Conservation (phyloP, 2,797 vertebrate genomes). For the Notolepis coatsorum region DNA sequence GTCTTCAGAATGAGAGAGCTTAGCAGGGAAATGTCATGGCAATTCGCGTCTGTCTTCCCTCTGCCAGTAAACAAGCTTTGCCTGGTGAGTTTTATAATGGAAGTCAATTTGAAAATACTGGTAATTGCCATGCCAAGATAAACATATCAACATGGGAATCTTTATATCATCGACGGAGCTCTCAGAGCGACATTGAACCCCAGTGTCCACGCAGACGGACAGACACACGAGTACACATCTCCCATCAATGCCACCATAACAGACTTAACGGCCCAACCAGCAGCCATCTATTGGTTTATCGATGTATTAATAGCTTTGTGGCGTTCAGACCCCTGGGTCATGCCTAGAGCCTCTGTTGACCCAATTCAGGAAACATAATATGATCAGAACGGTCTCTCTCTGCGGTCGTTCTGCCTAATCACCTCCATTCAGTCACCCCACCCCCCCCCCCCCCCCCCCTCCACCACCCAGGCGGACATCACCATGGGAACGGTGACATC, state of each 20-base stretch:
- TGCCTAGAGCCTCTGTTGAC: constrained; percentile 53
- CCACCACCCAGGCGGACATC: constrained; percentile 7
- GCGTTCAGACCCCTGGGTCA: constrained; percentile 27
- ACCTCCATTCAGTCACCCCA: background rate
- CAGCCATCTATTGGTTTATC: constrained; percentile 36
- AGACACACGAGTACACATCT: background rate
- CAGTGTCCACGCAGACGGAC: background rate
- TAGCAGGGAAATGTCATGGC: background rate
- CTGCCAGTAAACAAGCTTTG: background rate
- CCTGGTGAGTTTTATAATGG: too few relatives aligned
- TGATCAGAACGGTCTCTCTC: too few relatives aligned
- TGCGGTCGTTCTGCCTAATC: too few relatives aligned
- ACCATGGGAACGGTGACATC: constrained; percentile 66
- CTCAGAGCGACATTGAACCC: too few relatives aligned
- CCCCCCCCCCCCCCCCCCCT: background rate
- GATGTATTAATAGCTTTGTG: constrained; percentile 57
- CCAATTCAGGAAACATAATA: constrained; percentile 63
- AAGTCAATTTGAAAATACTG: too few relatives aligned
- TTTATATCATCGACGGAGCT: too few relatives aligned
- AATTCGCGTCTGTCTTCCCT: background rate
- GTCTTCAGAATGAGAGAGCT: background rate
- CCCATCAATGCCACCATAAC: constrained; percentile 3
- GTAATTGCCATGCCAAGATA: too few relatives aligned
- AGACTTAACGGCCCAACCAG: constrained; percentile 8
- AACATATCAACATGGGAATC: too few relatives aligned